phyloP scores from a whole-genome alignment of 2,888 invertebrate genomes.

The Diaperis boleti region DNA sequence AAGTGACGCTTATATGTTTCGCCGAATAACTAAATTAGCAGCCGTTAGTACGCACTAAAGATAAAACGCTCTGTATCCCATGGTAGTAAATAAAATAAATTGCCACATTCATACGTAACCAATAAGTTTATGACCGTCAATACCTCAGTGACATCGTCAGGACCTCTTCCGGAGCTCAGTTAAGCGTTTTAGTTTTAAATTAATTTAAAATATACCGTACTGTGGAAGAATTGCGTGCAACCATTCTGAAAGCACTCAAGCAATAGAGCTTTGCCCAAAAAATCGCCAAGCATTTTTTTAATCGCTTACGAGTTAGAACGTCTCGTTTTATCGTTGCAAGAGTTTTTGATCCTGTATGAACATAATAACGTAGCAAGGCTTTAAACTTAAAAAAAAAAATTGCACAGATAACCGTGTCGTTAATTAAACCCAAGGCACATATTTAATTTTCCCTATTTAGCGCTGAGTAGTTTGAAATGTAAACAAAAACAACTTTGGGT shows the following conservation, averaged over 20 bases:
- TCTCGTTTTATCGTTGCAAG: background rate
- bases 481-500: slow-evolving; percentile 12
- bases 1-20: background rate
- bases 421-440: background rate
- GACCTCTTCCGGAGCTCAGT: too few relatives aligned
- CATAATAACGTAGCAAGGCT: background rate
- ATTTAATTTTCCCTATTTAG: too few relatives aligned
- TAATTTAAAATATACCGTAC: too few relatives aligned
- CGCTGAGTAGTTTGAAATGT: slow-evolving; percentile 8
- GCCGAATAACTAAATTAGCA: background rate
- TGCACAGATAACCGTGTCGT: too few relatives aligned
- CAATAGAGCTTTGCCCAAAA: too few relatives aligned
- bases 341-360: background rate
- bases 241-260: too few relatives aligned
- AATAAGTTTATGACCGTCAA: background rate
- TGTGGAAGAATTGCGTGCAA: too few relatives aligned
- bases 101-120: background rate
- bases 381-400: background rate
- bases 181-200: too few relatives aligned
- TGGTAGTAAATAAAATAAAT: background rate
- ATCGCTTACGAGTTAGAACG: too few relatives aligned
- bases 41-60: background rate
- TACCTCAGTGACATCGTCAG: background rate
- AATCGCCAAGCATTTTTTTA: too few relatives aligned
- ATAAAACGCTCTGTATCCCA: too few relatives aligned